Conservation (phyloP, 2,797 vertebrate genomes). For the Prionace glauca region DNA sequence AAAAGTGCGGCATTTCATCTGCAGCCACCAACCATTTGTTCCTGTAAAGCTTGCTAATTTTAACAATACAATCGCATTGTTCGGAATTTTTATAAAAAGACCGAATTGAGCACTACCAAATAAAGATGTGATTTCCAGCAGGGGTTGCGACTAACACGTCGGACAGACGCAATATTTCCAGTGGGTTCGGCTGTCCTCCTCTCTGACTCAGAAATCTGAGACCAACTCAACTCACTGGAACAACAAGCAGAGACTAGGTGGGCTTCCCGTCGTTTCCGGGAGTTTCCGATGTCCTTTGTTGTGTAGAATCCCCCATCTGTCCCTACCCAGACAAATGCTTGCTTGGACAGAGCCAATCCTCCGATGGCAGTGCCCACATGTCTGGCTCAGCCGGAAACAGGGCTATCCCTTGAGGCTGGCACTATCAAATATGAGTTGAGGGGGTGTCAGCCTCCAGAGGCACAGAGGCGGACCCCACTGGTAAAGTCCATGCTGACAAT, state of each 20-base stretch:
- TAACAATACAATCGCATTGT: background rate
- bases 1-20: background rate
- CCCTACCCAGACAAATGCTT: background rate
- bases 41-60: background rate
- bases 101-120: background rate
- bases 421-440: background rate
- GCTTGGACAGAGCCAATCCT: background rate
- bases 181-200: background rate
- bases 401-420: background rate
- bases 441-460: too few species aligned
- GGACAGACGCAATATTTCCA: background rate
- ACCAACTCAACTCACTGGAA: background rate
- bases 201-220: background rate
- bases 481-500: background rate
- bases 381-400: too few species aligned
- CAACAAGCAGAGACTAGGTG: background rate
- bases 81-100: background rate
- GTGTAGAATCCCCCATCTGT: background rate
- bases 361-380: background rate
- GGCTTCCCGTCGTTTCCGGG: background rate
- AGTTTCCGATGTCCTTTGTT: background rate
- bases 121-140: background rate
- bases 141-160: background rate
- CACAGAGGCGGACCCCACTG: background rate
- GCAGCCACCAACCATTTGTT: background rate